phyloP scores from a whole-genome alignment of 2,888 invertebrate species.

The Actias luna region DNA sequence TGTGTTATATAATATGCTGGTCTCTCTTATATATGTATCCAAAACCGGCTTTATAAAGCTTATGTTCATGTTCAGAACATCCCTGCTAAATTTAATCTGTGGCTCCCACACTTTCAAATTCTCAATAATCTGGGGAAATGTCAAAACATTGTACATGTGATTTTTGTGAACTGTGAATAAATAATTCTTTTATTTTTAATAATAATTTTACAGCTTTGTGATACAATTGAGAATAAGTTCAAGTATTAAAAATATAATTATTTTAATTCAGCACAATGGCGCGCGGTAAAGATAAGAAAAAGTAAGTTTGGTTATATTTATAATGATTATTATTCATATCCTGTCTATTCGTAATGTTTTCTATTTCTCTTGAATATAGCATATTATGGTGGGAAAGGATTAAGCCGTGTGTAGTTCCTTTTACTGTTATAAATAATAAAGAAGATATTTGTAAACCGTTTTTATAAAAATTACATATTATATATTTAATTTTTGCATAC shows the following conservation, averaged over 20 bases:
- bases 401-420: no score
- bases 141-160: neutral
- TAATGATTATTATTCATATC: slow-evolving; percentile 13
- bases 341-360: neutral
- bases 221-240: neutral
- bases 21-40: no score
- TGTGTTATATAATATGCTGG: no score
- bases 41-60: no score
- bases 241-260: neutral
- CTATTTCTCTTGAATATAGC: neutral
- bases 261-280: slow-evolving; percentile 48
- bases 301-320: slow-evolving; percentile 60
- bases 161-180: neutral
- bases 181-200: neutral
- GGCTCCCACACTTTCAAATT: no score
- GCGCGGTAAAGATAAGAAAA: slow-evolving; percentile 75
- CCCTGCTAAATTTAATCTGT: no score
- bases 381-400: no score
- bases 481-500: no score
- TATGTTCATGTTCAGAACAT: no score
- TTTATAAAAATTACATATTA: no score
- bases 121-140: no score
- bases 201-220: neutral
- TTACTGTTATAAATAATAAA: no score
- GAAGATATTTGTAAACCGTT: neutral